A percentile compares a stretch with the other conserved stretches of the same genome.
Evolutionary conservation across 2,888 invertebrate species (phyloP).

Genomic region (Lithophane socia): DNA sequence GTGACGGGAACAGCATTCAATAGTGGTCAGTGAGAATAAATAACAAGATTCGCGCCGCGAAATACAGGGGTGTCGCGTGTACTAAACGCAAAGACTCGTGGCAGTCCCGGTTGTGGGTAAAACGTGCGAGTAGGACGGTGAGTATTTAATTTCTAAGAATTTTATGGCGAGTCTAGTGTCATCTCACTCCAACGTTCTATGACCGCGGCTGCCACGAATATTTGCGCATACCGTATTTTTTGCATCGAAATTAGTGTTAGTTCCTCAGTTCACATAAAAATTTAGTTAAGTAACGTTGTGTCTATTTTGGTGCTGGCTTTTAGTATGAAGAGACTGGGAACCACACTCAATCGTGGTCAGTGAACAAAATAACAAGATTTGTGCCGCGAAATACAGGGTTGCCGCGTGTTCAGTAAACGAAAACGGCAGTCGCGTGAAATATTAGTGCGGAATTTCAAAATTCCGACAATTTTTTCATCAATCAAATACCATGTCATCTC

Average conservation of each 20-base stretch:
- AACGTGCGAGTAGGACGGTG: constrained; percentile 8
- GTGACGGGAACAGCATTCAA: constrained; percentile 56
- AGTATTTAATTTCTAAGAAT: neutral
- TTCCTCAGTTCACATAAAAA: neutral
- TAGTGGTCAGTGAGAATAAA: constrained; percentile 55
- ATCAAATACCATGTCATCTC: neutral
- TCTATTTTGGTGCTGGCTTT: constrained; percentile 51
- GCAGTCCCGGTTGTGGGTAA: neutral
- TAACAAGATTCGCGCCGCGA: constrained; percentile 49
- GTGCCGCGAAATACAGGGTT: constrained; percentile 47
- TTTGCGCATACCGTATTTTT: neutral
- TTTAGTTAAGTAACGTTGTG: no score
- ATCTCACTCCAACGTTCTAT: neutral
- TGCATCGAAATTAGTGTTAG: neutral
- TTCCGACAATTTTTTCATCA: no score
- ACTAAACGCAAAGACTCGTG: neutral
- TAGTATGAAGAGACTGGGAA: constrained; percentile 60
- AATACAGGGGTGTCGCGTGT: constrained; percentile 48
- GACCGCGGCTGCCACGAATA: neutral
- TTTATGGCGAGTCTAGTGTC: neutral
- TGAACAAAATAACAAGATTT: constrained; percentile 59
- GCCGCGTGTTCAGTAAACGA: neutral
- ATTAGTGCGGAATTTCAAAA: neutral
- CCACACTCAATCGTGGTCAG: constrained; percentile 57
- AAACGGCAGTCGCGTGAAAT: neutral